Evolutionary conservation across 2,888 invertebrate species (phyloP).

Genomic region (Dichetophora obliterata): DNA sequence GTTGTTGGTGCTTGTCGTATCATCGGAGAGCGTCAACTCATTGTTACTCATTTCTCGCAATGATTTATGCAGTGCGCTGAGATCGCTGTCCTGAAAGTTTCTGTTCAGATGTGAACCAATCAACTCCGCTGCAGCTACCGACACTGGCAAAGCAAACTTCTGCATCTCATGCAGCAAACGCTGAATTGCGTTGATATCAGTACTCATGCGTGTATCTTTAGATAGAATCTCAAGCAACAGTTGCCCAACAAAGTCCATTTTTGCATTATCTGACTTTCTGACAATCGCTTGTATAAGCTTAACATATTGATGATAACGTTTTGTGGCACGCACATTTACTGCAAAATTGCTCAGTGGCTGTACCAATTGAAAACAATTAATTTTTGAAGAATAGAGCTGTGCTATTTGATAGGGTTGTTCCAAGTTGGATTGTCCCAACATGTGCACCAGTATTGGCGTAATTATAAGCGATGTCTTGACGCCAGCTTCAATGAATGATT

Average conservation of each 20-base stretch:
- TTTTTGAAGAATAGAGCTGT: conserved; percentile 69
- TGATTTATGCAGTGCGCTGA: conserved; percentile 58
- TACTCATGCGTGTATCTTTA: conserved; percentile 67
- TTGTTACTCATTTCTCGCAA: conserved; percentile 69
- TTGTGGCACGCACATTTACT: conserved; percentile 65
- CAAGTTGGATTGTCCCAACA: conserved; percentile 59
- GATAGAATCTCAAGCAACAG: conserved; percentile 72
- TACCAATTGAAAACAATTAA: conserved; percentile 71
- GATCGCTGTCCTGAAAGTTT: conserved; percentile 43
- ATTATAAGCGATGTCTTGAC: conserved; percentile 58
- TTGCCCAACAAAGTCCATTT: conserved; percentile 73
- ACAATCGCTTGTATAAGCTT: conserved; percentile 71
- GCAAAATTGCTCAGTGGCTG: conserved; percentile 71
- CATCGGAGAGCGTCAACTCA: conserved; percentile 56
- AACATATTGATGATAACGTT: conserved; percentile 70
- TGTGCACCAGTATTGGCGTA: conserved; percentile 57
- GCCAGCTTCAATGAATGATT: conserved; percentile 59
- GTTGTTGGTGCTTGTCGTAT: conserved; percentile 60
- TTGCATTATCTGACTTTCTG: conserved; percentile 68
- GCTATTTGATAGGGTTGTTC: conserved; percentile 55
- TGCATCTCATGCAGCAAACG: conserved; percentile 70
- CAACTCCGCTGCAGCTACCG: conserved; percentile 64
- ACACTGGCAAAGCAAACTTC: conserved; percentile 67
- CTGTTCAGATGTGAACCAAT: conserved; percentile 36
- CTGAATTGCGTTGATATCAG: conserved; percentile 68